A percentile compares a stretch with the other conserved stretches of the same genome.
These are phyloP conservation scores for Akabosia matsudoensis DNA, from an alignment of 1,140 invertebrate genomes.

Conservation along the genomic window DNA sequence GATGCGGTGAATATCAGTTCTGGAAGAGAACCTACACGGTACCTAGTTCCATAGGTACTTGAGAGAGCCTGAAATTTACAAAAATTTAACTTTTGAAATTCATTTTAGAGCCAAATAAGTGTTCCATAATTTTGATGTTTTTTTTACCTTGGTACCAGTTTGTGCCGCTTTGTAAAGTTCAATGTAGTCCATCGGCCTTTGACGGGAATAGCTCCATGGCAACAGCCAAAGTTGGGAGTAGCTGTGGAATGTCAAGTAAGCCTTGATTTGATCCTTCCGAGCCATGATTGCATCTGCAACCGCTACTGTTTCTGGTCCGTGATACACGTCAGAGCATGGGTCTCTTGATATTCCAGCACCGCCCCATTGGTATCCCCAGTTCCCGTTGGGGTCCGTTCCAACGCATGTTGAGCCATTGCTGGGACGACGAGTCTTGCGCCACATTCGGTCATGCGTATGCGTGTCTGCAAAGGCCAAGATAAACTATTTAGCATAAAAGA, in stretches of 20 bases:
- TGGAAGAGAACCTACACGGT: conserved; percentile 70
- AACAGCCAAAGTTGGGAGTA: conserved; percentile 83
- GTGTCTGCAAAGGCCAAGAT: conserved; percentile 18
- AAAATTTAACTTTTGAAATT: neutral
- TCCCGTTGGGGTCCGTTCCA: conserved; percentile 72
- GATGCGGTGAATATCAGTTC: conserved; percentile 61
- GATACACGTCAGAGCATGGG: conserved; percentile 75
- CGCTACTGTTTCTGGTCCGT: conserved; percentile 69
- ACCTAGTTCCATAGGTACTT: conserved; percentile 62
- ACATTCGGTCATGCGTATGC: conserved; percentile 56
- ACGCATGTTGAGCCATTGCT: conserved; percentile 50
- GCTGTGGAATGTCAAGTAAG: conserved; percentile 80
- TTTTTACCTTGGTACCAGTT: neutral
- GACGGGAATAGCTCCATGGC: conserved; percentile 76
- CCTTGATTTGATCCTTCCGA: conserved; percentile 58
- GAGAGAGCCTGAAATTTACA: neutral
- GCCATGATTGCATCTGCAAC: conserved; percentile 55
- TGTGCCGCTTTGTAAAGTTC: conserved; percentile 56
- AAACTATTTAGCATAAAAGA: neutral
- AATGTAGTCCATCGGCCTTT: conserved; percentile 64
- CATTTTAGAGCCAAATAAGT: neutral
- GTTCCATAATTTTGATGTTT: neutral
- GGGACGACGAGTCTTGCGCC: conserved; percentile 67
- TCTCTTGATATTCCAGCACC: conserved; percentile 69
- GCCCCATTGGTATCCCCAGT: conserved; percentile 69